Conservation (phyloP, 92 coral and sea anemone genomes). For the Paragorgia papillata region DNA sequence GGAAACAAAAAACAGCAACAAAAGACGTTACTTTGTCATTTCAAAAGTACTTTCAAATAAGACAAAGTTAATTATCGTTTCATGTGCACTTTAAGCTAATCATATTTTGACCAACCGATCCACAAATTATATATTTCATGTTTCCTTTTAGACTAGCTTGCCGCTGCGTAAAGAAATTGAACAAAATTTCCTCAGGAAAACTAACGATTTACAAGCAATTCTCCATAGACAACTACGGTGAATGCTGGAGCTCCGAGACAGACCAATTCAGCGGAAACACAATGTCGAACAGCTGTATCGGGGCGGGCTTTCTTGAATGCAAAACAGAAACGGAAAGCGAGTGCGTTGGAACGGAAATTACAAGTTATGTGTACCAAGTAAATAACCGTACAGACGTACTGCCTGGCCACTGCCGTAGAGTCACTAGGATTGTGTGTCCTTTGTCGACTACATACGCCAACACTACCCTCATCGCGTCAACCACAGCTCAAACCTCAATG, state of each 20-base stretch:
- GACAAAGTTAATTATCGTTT: too few species aligned
- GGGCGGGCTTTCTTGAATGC: slow-evolving; percentile 4
- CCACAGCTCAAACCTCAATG: neutral
- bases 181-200: slow-evolving; percentile 10
- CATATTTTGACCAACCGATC: too few species aligned
- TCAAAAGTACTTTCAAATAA: too few species aligned
- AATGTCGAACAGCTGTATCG: slow-evolving; percentile 14
- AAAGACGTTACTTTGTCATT: too few species aligned
- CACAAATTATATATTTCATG: too few species aligned
- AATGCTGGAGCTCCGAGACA: slow-evolving; percentile 18
- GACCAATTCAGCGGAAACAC: neutral
- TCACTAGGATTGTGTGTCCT: slow-evolving; percentile 11
- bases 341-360: slow-evolving; percentile 1
- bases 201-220: slow-evolving; percentile 10
- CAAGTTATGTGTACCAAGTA: slow-evolving; percentile 23
- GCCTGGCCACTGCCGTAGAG: slow-evolving; percentile 17
- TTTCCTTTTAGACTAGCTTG: slow-evolving; percentile 23
- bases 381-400: neutral
- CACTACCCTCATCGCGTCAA: neutral
- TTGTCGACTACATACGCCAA: neutral
- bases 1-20: too few species aligned
- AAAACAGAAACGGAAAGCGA: neutral
- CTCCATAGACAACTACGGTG: slow-evolving; percentile 21
- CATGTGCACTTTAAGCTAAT: too few species aligned
- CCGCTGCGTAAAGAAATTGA: slow-evolving; percentile 14